phyloP scores from a whole-genome alignment of 2,888 invertebrate genomes.

The Drosophila anceps region DNA sequence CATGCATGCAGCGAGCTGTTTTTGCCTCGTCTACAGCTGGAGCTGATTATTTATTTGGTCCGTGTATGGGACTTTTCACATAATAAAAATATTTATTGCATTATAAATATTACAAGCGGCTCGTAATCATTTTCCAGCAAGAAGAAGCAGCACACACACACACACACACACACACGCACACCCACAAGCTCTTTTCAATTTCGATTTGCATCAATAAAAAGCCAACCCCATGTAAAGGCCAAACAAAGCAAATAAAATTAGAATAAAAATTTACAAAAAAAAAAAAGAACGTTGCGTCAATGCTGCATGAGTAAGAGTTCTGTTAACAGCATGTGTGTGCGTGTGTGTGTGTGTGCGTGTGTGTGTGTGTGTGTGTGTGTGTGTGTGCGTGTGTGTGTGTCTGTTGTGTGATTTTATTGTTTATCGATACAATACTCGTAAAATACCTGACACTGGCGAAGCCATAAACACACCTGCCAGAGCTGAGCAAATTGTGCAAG shows the following conservation, averaged over 20 bases:
- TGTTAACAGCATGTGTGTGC: not conserved
- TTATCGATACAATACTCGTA: constrained; percentile 75
- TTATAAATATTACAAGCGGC: constrained; percentile 70
- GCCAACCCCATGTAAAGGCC: constrained; percentile 26
- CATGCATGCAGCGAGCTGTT: constrained; percentile 37
- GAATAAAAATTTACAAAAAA: constrained; percentile 65
- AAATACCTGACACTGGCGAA: constrained; percentile 63
- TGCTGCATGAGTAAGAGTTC: constrained; percentile 11
- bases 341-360: not conserved
- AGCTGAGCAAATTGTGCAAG: constrained; percentile 29
- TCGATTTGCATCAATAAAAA: constrained; percentile 74
- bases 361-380: too few species aligned
- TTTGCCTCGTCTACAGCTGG: constrained; percentile 30
- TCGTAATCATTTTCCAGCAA: constrained; percentile 61
- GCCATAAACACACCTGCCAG: constrained; percentile 43
- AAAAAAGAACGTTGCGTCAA: constrained; percentile 42
- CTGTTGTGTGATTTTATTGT: constrained; percentile 69
- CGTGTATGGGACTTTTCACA: constrained; percentile 61
- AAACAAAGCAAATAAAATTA: constrained; percentile 73
- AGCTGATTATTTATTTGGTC: constrained; percentile 65
- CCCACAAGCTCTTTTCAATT: constrained; percentile 62
- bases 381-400: not conserved
- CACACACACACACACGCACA: too few species aligned
- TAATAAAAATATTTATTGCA: constrained; percentile 81
- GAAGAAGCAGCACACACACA: constrained; percentile 10